Conservation (phyloP, 2,797 vertebrate genomes). For the Sus cebifrons region DNA sequence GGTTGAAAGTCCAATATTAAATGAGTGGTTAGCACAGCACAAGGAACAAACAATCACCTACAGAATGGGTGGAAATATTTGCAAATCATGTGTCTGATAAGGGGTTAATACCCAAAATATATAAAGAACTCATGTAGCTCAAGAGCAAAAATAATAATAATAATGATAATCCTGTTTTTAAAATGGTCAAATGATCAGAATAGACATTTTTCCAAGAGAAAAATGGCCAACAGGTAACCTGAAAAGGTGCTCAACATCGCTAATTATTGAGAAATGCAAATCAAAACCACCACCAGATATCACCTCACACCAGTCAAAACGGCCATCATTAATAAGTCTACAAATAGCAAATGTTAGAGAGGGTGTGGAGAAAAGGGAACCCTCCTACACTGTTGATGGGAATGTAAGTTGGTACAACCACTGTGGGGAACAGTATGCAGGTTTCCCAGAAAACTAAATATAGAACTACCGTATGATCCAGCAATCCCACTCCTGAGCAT, state of each 20-base stretch:
- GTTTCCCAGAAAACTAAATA: not conserved
- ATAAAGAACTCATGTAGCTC: not conserved
- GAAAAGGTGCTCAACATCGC: not conserved
- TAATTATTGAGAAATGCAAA: not conserved
- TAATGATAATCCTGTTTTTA: not conserved
- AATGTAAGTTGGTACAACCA: not conserved
- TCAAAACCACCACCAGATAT: not conserved
- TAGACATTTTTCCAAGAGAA: not conserved
- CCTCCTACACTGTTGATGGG: not conserved
- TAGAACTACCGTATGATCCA: not conserved
- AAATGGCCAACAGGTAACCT: not conserved
- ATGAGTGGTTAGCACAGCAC: not conserved
- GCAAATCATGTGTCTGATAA: not conserved
- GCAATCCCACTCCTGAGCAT: not conserved
- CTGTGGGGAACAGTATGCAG: not conserved
- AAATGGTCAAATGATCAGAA: not conserved
- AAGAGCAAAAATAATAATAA: not conserved
- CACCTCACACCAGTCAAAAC: too few species aligned
- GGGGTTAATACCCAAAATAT: not conserved
- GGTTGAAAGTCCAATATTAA: not conserved
- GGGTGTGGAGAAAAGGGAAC: not conserved
- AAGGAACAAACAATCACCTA: not conserved
- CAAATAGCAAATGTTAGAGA: not conserved
- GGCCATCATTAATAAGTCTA: not conserved
- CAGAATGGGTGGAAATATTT: not conserved